Conservation (phyloP, 1,140 invertebrate genomes). For the Megathymus violae region DNA sequence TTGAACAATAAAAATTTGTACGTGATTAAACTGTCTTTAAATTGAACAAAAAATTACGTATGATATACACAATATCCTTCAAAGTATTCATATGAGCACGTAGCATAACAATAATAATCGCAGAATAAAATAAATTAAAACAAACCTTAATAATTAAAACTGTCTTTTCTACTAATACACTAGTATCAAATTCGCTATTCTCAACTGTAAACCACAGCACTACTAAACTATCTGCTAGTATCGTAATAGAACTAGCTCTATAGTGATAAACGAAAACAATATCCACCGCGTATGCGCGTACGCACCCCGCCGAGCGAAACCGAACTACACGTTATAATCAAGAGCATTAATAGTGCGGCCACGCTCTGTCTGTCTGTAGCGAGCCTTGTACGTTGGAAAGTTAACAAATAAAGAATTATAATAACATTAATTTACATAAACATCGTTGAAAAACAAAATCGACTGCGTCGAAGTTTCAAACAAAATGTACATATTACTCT, state of each 20-base stretch:
- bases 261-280: not conserved
- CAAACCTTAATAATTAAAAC: too few species aligned
- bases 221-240: conserved; percentile 12
- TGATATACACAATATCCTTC: too few species aligned
- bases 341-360: conserved; percentile 17
- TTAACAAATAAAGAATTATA: conserved; percentile 23
- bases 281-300: conserved; percentile 11
- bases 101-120: too few species aligned
- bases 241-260: not conserved
- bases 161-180: not conserved
- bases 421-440: conserved; percentile 25
- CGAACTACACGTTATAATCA: conserved; percentile 20
- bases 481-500: too few species aligned
- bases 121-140: too few species aligned
- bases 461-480: not conserved
- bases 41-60: too few species aligned
- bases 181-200: too few species aligned
- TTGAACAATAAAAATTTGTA: too few species aligned
- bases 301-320: conserved; percentile 21
- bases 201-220: too few species aligned
- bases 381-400: conserved; percentile 24
- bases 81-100: too few species aligned
- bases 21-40: too few species aligned
- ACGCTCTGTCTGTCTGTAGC: conserved; percentile 22
- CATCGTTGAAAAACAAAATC: conserved; percentile 9